Evolutionary conservation across 2,113 vertebrate species (phyloP).

Genomic region (Sisor rabdophorus): DNA sequence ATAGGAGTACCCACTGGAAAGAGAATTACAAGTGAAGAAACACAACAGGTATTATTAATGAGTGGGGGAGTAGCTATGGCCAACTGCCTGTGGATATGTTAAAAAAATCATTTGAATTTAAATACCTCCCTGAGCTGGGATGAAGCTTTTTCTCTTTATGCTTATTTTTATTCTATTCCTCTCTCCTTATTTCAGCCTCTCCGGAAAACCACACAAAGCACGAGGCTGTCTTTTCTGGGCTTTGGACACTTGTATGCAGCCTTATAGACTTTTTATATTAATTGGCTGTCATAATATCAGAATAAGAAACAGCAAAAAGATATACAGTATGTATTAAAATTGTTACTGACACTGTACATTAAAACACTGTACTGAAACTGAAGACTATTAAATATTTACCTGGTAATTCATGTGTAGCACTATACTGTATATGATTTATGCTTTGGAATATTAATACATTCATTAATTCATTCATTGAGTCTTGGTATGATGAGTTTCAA

Average conservation of each 20-base stretch:
- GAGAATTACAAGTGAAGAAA: constrained; percentile 71
- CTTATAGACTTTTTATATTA: neutral
- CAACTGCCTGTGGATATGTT: constrained; percentile 29
- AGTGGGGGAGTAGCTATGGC: neutral
- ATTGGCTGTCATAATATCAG: neutral
- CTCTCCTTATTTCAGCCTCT: neutral
- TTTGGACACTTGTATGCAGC: neutral
- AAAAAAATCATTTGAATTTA: constrained; percentile 39
- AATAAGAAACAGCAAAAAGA: neutral
- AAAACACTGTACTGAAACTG: neutral
- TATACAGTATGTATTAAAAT: too few relatives aligned
- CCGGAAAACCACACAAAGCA: constrained; percentile 2
- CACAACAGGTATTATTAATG: constrained; percentile 66
- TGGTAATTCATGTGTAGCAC: neutral
- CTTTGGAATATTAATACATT: neutral
- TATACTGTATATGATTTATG: neutral
- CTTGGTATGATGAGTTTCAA: neutral
- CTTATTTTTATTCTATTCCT: neutral
- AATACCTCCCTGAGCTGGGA: constrained; percentile 59
- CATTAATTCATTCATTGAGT: neutral
- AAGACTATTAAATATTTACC: too few relatives aligned
- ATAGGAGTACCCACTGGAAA: constrained; percentile 96
- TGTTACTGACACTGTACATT: neutral
- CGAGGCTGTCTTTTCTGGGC: neutral
- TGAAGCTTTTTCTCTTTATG: constrained; percentile 35